These are phyloP conservation scores for Erebia epiphron DNA, from an alignment of 2,888 invertebrate species.

Conservation along the genomic window DNA sequence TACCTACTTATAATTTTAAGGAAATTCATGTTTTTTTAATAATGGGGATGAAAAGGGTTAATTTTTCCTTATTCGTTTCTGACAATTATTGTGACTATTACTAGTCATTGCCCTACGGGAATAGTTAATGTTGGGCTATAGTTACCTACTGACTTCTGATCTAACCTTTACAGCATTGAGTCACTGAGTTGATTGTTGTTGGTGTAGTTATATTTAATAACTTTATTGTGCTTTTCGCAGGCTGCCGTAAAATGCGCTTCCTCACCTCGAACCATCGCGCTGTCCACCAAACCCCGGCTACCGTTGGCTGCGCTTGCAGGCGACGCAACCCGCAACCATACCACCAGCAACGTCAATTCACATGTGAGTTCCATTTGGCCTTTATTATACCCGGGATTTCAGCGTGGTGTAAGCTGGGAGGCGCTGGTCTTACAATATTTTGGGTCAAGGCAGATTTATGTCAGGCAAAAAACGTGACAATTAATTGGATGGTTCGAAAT, in stretches of 20 bases:
- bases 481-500: no score
- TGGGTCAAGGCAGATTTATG: no score
- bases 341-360: slow-evolving; percentile 78
- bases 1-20: no score
- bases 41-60: no score
- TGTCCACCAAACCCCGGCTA: slow-evolving; percentile 76
- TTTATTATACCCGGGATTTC: slow-evolving; percentile 5
- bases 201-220: neutral
- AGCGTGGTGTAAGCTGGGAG: neutral
- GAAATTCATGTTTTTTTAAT: no score
- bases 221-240: slow-evolving; percentile 49
- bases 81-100: no score
- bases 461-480: no score
- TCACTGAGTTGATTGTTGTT: neutral
- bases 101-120: no score
- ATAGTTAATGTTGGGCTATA: no score
- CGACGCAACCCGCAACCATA: slow-evolving; percentile 72
- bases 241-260: slow-evolving; percentile 80
- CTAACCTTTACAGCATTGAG: neutral
- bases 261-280: slow-evolving; percentile 76
- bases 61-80: no score
- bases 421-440: neutral
- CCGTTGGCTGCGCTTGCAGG: slow-evolving; percentile 71
- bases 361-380: slow-evolving; percentile 63
- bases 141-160: neutral